Percentiles rank a stretch among this genome's conserved stretches.
Conservation (phyloP, 2,113 vertebrate genomes). For the Bucco capensis region DNA sequence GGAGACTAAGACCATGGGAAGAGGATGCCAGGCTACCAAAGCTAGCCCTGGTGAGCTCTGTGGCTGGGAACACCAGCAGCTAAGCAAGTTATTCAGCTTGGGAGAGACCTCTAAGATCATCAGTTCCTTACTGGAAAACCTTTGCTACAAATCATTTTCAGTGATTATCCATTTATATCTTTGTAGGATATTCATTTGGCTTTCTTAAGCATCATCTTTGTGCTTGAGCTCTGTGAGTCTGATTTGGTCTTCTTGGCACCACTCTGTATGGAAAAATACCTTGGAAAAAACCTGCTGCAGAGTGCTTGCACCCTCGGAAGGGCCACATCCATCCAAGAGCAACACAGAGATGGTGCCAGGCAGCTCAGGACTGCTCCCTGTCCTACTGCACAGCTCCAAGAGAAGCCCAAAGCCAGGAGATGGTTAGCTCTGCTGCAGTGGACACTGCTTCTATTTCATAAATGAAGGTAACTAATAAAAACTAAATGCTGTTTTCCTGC, state of each 20-base stretch:
- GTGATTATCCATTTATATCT: not conserved
- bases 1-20: not conserved
- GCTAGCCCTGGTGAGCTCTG: not conserved
- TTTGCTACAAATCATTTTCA: not conserved
- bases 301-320: slow-evolving; percentile 1
- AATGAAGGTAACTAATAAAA: not conserved
- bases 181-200: not conserved
- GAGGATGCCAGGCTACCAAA: not conserved
- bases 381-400: not conserved
- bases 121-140: not conserved
- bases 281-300: slow-evolving; percentile 8
- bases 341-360: slow-evolving; percentile 33
- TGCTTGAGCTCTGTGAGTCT: not conserved
- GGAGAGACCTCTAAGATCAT: too few relatives aligned
- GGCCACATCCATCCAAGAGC: not conserved
- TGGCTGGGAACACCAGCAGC: not conserved
- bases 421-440: not conserved
- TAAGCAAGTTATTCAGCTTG: not conserved
- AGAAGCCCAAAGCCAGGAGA: slow-evolving; percentile 5
- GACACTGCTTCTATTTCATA: not conserved
- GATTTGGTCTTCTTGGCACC: not conserved
- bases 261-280: not conserved
- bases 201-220: not conserved
- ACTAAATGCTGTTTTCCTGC: not conserved
- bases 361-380: not conserved